Percentiles rank a stretch among this genome's conserved stretches.
Evolutionary conservation across 2,888 invertebrate species (phyloP).

Genomic region (Rugalucina vietnamica): DNA sequence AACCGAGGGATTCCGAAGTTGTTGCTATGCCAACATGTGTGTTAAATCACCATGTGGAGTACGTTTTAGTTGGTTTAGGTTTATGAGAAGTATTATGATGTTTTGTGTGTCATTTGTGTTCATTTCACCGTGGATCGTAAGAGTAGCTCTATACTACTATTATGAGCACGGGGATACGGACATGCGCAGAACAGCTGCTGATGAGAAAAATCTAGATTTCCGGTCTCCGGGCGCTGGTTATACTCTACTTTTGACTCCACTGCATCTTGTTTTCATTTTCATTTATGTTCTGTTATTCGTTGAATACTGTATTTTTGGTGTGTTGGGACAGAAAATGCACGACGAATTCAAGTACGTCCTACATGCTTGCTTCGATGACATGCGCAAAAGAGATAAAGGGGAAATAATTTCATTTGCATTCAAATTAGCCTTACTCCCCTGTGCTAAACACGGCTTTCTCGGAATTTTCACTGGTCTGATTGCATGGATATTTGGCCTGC

Average conservation of each 20-base stretch:
- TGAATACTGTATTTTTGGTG: conserved; percentile 69
- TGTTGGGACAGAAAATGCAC: conserved; percentile 60
- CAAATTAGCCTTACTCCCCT: conserved; percentile 74
- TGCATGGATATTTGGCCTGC: conserved; percentile 71
- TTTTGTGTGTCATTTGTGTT: conserved; percentile 64
- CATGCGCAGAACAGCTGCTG: conserved; percentile 58
- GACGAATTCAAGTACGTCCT: conserved; percentile 67
- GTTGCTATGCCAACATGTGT: conserved; percentile 68
- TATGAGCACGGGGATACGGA: conserved; percentile 72
- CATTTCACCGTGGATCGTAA: conserved; percentile 72
- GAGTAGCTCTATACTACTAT: conserved; percentile 71
- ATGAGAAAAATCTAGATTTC: conserved; percentile 37
- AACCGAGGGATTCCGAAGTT: conserved; percentile 65
- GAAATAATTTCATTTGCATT: conserved; percentile 66
- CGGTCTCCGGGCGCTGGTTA: conserved; percentile 74
- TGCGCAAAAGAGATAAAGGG: conserved; percentile 63
- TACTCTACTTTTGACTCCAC: conserved; percentile 75
- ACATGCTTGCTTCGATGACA: conserved; percentile 71
- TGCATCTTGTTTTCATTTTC: conserved; percentile 75
- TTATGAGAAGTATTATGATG: conserved; percentile 65
- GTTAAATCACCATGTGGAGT: conserved; percentile 33
- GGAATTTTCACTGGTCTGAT: conserved; percentile 73
- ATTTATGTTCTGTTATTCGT: conserved; percentile 75
- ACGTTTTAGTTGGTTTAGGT: conserved; percentile 65
- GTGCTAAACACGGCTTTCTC: conserved; percentile 71